Conservation (phyloP, 1,140 invertebrate species). For the Pseudomyrmex sp. region DNA sequence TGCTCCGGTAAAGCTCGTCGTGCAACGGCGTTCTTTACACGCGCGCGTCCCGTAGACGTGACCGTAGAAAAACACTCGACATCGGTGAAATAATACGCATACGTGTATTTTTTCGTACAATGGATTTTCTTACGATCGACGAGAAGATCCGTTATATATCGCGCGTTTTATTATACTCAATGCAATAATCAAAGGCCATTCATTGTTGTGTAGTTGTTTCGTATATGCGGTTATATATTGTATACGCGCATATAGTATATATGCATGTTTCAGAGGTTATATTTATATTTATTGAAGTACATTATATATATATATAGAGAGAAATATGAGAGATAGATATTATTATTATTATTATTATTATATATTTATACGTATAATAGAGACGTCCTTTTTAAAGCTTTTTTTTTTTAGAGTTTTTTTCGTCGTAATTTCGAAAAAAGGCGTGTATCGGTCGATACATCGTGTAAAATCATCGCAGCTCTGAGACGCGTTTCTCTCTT, state of each 20-base stretch:
- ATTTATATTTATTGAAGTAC: slow-evolving; percentile 77
- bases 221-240: neutral
- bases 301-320: slow-evolving; percentile 1
- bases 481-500: slow-evolving; percentile 18
- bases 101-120: slow-evolving; percentile 41
- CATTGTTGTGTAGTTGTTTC: slow-evolving; percentile 77
- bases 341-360: slow-evolving; percentile 37
- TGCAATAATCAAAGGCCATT: slow-evolving; percentile 83
- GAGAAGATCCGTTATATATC: slow-evolving; percentile 61
- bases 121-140: slow-evolving; percentile 62
- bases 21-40: slow-evolving; percentile 17
- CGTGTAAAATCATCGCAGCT: slow-evolving; percentile 7
- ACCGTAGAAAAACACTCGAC: neutral
- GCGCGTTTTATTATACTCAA: slow-evolving; percentile 76
- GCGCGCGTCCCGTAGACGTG: neutral
- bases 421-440: slow-evolving; percentile 44
- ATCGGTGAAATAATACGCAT: slow-evolving; percentile 36
- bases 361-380: slow-evolving; percentile 62
- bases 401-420: slow-evolving; percentile 44
- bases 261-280: slow-evolving; percentile 49
- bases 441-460: neutral
- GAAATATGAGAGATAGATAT: no score
- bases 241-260: neutral
- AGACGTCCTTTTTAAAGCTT: slow-evolving; percentile 62
- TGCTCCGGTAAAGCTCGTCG: slow-evolving; percentile 41